Evolutionary conservation across 2,113 vertebrate genomes (phyloP).

Genomic region (Raja brachyura): DNA sequence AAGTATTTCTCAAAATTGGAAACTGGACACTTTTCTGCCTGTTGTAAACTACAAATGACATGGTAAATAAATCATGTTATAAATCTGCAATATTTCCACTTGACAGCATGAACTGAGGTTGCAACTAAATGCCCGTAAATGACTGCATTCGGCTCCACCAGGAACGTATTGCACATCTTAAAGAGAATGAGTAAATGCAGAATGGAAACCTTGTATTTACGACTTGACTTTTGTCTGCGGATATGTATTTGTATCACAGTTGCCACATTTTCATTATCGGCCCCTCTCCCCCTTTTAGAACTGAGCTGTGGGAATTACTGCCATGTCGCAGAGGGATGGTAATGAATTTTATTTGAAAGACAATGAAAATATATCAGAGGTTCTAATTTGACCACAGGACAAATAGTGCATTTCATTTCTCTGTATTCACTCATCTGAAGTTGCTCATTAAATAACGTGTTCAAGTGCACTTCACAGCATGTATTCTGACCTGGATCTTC

Average conservation of each 20-base stretch:
- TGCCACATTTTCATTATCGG: too few relatives aligned
- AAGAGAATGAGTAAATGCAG: neutral
- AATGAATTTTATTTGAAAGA: neutral
- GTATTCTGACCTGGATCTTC: neutral
- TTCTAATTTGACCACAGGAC: neutral
- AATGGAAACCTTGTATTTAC: neutral
- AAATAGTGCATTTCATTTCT: neutral
- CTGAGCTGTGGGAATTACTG: neutral
- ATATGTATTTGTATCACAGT: too few relatives aligned
- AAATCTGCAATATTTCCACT: neutral
- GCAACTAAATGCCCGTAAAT: neutral
- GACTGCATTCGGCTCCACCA: neutral
- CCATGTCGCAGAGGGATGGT: neutral
- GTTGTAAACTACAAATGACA: too few relatives aligned
- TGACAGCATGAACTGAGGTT: neutral
- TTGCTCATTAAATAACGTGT: neutral
- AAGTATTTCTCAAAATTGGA: too few relatives aligned
- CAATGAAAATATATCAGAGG: neutral
- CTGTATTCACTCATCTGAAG: neutral
- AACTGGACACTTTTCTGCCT: too few relatives aligned
- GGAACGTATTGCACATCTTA: neutral
- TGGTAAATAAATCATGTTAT: too few relatives aligned
- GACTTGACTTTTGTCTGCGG: too few relatives aligned
- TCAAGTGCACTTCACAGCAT: neutral
- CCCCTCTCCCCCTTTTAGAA: too few relatives aligned